Conservation (phyloP, 2,888 invertebrate species). For the Pogonocherus hispidulus region DNA sequence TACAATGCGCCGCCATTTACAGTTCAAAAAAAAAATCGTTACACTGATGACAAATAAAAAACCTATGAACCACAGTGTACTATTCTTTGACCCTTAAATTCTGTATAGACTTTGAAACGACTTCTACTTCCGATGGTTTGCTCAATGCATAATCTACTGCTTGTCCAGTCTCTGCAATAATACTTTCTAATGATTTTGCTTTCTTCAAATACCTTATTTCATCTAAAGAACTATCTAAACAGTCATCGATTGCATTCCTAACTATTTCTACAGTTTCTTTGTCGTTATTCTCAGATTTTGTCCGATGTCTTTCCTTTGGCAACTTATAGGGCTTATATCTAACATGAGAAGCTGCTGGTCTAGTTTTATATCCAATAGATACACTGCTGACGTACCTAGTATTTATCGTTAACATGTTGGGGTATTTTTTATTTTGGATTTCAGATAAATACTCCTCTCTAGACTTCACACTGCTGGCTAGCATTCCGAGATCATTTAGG, state of each 20-base stretch:
- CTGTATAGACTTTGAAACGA: conserved; percentile 75
- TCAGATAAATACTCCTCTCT: conserved; percentile 73
- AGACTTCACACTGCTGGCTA: conserved; percentile 74
- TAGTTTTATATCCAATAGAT: conserved; percentile 73
- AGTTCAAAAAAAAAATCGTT: neutral
- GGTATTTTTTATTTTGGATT: conserved; percentile 63
- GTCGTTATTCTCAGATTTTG: conserved; percentile 74
- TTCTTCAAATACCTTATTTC: conserved; percentile 70
- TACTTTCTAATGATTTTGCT: conserved; percentile 75
- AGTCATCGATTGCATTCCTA: conserved; percentile 59
- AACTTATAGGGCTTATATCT: conserved; percentile 74
- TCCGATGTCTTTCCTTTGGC: conserved; percentile 73
- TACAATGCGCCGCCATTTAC: neutral
- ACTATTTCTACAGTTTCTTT: conserved; percentile 54
- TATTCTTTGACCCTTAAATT: conserved; percentile 74
- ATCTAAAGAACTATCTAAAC: conserved; percentile 55
- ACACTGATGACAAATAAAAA: conserved; percentile 21
- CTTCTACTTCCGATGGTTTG: conserved; percentile 72
- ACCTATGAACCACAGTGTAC: conserved; percentile 18
- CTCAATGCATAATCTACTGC: conserved; percentile 42
- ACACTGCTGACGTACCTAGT: conserved; percentile 76
- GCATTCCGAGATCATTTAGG: conserved; percentile 75
- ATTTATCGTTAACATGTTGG: conserved; percentile 70
- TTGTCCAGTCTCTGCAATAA: conserved; percentile 68
- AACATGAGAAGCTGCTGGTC: conserved; percentile 69